Base-by-base conservation (phyloP, 1,140 invertebrate genomes). In the Notospermus geniculatus region DNA sequence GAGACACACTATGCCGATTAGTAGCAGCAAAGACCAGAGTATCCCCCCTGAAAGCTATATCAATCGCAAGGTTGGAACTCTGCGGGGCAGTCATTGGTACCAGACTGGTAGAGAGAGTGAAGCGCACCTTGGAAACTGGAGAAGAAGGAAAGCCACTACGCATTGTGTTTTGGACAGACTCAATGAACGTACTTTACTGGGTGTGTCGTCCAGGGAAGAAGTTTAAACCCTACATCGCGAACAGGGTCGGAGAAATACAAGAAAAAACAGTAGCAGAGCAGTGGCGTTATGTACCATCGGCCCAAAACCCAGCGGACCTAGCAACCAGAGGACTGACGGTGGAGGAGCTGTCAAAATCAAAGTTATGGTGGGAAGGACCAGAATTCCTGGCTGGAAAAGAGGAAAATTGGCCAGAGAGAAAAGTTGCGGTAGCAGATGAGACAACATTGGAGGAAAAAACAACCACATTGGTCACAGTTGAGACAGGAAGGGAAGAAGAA, bases 361-460 rank as follows among this genome's bases (percentile, higher is more conserved):
- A 50, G n/a, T n/a, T 50, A 9, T 50, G 46, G 46, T 50, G 46
- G 46, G 46, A 50, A 50, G 46, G 46, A 5, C 46, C 46, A 50
- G n/a, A 9, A 5, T 50, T 50, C 46, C 46, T 23, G n/a, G 4
- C n/a, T 50, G 25, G 9, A 50, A n/a, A 50, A 23, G 9, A 19
- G 46, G n/a, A 50, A 23, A 50, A 50, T n/a, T 50, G 46, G 46
- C 46, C 46, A 7, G 46, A 50, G n/a, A 50, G 9, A 7, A 27
- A 50, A 50, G 25, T 50, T n/a, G n/a, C n/a, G 5, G 5, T 7
- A 7, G 4, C 46, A 7, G n/a, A 9, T 4, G 25, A 50, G 25
- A 5, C 46, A 19, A n/a, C 46, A 50, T 5, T 23, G 32, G 32
- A 36, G 32, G 32, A 36, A 15, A 36, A 36, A 36, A 7, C 32